phyloP scores from a whole-genome alignment of 2,113 vertebrate species.

The Meleagris gallopavo region DNA sequence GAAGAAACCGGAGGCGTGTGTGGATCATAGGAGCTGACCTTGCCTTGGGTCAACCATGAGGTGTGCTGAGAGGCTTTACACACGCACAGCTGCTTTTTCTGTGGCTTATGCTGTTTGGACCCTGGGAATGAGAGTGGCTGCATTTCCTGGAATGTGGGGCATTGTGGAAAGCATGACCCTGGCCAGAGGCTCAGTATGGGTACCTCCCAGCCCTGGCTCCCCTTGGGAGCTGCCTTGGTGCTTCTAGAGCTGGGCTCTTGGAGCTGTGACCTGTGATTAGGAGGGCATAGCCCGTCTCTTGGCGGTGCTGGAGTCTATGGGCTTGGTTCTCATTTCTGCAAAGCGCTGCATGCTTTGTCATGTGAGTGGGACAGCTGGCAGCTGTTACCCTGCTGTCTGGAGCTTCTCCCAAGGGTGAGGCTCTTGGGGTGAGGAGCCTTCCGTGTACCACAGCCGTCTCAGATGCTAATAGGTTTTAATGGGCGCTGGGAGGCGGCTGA shows the following conservation, averaged over 20 bases:
- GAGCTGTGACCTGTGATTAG: neutral
- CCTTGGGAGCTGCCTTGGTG: neutral
- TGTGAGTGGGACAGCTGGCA: neutral
- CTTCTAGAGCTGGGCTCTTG: neutral
- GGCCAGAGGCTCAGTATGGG: neutral
- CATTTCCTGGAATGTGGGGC: neutral
- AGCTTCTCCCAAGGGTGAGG: neutral
- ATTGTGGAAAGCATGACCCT: neutral
- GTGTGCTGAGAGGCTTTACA: neutral
- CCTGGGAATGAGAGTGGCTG: neutral
- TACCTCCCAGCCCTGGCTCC: neutral
- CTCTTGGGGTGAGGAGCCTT: neutral
- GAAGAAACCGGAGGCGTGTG: neutral
- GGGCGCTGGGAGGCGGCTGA: neutral
- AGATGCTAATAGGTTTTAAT: slow-evolving; percentile 32
- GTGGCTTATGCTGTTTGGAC: neutral
- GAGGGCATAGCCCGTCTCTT: neutral
- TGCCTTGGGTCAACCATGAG: neutral
- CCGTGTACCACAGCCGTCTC: neutral
- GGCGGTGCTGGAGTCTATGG: neutral
- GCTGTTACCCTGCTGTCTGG: neutral
- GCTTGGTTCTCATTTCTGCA: neutral
- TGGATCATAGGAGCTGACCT: neutral
- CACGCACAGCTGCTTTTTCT: neutral
- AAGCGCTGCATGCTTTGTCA: rapidly evolving